Evolutionary conservation across 2,888 invertebrate species (phyloP), one percentile per base, ranked within the genome.

Genomic region (Mechanitis messenoides): DNA sequence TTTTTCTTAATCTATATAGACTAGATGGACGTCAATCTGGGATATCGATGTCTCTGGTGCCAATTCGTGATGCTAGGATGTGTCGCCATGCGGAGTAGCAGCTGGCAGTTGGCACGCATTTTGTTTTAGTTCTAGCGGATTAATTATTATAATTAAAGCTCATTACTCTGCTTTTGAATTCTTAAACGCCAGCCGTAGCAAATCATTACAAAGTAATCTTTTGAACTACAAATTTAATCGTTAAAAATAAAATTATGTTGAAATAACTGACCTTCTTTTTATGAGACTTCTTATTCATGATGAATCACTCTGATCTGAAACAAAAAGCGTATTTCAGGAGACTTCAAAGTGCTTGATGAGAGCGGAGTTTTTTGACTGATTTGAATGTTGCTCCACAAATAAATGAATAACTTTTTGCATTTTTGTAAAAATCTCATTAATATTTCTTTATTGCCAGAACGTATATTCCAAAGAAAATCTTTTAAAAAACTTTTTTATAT

Each of bases 221-320:
- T 69, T 68, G 71, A 63, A 68, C 20, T 38, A 38, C 20, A 35
- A 28, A 7, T 6, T 31, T 9, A 28, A 31, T 50, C 2, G 50
- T 7, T 50, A 9, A 31, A 50, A 50, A 50, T 9, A 31, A 50
- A 50, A 28, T 31, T 31, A 31, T 50, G 45, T 38, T 50, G 28
- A 35, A 45, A 12, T 12, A 38, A 77, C 79, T 42, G 67, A 89
- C 89, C 86, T 89, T 89, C 70, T 89, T 89, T 75, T 88, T 89
- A 60, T 89, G 85, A 31, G 83, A 79, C 66, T 88, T 89, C 78
- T 89, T 89, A 68, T 89, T 83, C 89, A 89, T 89, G 67, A 53
- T 67, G 69, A 61, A 54, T 55, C 57, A 62, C 47, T 11, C 56
- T 56, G 59, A 71, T 72, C 87, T 87, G 86, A 67, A 87, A 87